Evolutionary conservation across 2,888 invertebrate species (phyloP).

Genomic region (Geophilus truncorum): DNA sequence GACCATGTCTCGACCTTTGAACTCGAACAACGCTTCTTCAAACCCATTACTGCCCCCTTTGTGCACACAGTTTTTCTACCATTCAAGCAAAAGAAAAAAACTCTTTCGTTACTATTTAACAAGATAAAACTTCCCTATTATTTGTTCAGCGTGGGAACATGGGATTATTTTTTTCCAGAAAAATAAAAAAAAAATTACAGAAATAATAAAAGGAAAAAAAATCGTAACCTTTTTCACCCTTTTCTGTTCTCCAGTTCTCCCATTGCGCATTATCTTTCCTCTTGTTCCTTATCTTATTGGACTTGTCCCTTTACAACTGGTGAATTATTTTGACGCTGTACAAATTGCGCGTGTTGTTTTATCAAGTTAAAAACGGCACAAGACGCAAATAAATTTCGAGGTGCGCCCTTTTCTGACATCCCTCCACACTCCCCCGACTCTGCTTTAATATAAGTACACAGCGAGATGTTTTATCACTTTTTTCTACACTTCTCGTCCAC

Average conservation of each 20-base stretch:
- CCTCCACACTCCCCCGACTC: not conserved
- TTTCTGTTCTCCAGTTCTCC: not conserved
- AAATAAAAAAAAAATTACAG: no score
- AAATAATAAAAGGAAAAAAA: not conserved
- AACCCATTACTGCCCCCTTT: slow-evolving; percentile 1
- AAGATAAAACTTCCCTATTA: not conserved
- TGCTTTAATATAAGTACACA: not conserved
- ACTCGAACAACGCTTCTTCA: not conserved
- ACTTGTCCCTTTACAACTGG: not conserved
- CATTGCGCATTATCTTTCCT: not conserved
- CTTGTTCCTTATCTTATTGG: not conserved
- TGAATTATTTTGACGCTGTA: slow-evolving; percentile 17
- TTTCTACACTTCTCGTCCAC: not conserved
- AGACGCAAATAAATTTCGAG: not conserved
- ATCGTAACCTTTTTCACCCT: not conserved
- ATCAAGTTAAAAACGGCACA: slow-evolving; percentile 7
- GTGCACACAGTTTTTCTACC: not conserved
- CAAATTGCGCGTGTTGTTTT: slow-evolving; percentile 12
- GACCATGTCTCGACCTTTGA: not conserved
- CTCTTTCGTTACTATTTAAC: not conserved
- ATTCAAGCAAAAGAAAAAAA: no score
- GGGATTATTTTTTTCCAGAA: not conserved
- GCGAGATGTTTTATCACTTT: not conserved
- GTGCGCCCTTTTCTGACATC: not conserved
- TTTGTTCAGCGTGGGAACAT: not conserved